Evolutionary conservation across 2,113 vertebrate genomes (phyloP), one percentile per base, ranked within the genome.

Genomic region (Dendrocopos noguchii): DNA sequence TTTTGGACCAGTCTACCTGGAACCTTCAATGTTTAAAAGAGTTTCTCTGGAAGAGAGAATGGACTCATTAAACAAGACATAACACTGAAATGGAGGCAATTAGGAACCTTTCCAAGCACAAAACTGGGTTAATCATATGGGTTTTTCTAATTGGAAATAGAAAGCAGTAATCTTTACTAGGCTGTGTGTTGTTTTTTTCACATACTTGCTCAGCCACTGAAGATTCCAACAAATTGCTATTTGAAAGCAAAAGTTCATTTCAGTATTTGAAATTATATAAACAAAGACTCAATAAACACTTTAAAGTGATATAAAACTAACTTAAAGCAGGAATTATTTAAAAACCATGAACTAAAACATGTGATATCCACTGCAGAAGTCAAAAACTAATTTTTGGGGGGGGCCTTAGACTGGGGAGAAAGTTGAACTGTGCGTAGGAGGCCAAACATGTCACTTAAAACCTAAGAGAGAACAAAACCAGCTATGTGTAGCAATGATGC

Each of bases 281-380:
- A 61, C 15, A 13, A 80, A 85, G 11, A 63, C 24, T 25, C 6
- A 28, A 24, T 24, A 86, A 15, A 59, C 68, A 29, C n/a, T 53
- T 65, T 50, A 18, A n/a, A 79, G 7, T n/a, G 71, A 59, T 85
- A 55, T 10, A 79, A 79, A 88, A 75, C n/a, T 7, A 5, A 47
- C 10, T 31, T 52, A 3, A 77, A 91, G 21, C 4, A 28, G 9
- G 25, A 87, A 53, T 44, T 46, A 12, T 29, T n/a, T 4, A 24
- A 21, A 3, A 0, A 0, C 4, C 20, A 28, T 15, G 0, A 60
- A 55, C 29, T 31, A 63, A 67, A 53, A 0, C 0, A 1, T 0
- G 0, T 5, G 2, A 3, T 63, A 88, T 68, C 42, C 15, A 82
- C 27, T 46, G n/a, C 28, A 56, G 85, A 67, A 72, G 12, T 11